Percentiles rank a stretch among this genome's conserved stretches.
phyloP scores from a whole-genome alignment of 2,888 invertebrate species.

The Gasteruption jaculator region DNA sequence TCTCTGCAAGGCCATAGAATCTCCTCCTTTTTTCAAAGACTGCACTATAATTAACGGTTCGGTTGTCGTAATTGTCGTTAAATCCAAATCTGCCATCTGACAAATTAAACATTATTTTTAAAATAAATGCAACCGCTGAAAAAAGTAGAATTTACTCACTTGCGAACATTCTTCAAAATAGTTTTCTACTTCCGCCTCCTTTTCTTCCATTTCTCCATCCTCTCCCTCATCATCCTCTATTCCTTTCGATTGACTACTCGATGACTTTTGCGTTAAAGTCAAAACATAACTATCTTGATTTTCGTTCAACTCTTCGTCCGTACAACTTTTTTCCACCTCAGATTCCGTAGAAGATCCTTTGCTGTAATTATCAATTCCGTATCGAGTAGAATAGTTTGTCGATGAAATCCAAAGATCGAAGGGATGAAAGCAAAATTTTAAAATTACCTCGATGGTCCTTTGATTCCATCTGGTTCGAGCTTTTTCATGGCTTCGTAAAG shows the following conservation, averaged over 20 bases:
- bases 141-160: constrained; percentile 26
- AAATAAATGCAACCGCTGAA: too few species aligned
- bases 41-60: constrained; percentile 72
- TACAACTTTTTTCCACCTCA: constrained; percentile 34
- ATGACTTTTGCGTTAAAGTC: constrained; percentile 61
- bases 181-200: too few species aligned
- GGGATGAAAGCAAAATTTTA: too few species aligned
- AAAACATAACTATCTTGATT: constrained; percentile 64
- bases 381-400: too few species aligned
- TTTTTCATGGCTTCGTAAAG: constrained; percentile 36
- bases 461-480: constrained; percentile 30
- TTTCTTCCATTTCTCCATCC: constrained; percentile 21
- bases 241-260: constrained; percentile 16
- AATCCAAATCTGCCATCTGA: constrained; percentile 64
- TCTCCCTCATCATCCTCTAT: constrained; percentile 17
- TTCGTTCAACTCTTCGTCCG: constrained; percentile 49
- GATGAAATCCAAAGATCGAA: too few species aligned
- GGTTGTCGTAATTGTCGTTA: constrained; percentile 60
- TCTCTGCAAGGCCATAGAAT: constrained; percentile 67
- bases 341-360: constrained; percentile 21
- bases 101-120: constrained; percentile 12
- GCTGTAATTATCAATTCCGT: constrained; percentile 9
- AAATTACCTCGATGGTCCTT: too few species aligned
- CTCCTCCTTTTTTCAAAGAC: constrained; percentile 72
- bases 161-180: constrained; percentile 44